These are phyloP conservation scores for Riptortus pedestris DNA, from an alignment of 1,140 invertebrate genomes.

Conservation along the genomic window DNA sequence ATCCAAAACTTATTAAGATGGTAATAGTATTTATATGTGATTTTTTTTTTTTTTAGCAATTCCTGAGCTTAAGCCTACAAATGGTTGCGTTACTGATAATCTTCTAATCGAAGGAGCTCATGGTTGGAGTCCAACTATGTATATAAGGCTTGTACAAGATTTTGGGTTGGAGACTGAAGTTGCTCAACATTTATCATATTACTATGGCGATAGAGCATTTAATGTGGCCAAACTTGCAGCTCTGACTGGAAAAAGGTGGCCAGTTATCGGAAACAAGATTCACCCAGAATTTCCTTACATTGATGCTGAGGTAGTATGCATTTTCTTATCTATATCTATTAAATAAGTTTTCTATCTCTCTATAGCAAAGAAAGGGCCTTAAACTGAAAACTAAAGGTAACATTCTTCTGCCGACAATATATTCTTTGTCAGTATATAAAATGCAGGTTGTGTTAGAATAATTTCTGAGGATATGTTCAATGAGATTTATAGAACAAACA, in stretches of 20 bases:
- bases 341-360: too few species aligned
- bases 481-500: too few species aligned
- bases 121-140: conserved; percentile 94
- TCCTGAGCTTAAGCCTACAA: conserved; percentile 56
- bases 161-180: conserved; percentile 83
- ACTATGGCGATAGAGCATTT: conserved; percentile 96
- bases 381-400: too few species aligned
- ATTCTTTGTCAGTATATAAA: too few species aligned
- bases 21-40: too few species aligned
- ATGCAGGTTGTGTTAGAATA: too few species aligned
- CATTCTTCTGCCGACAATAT: too few species aligned
- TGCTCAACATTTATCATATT: conserved; percentile 89
- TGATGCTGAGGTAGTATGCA: conserved; percentile 82
- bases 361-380: too few species aligned
- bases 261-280: conserved; percentile 88
- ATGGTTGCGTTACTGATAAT: conserved; percentile 71
- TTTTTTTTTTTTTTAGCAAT: conserved; percentile 17
- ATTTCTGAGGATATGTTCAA: too few species aligned
- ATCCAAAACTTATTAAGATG: too few species aligned
- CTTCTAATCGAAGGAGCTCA: conserved; percentile 90
- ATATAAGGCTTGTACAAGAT: conserved; percentile 90
- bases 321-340: background rate
- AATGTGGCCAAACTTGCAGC: conserved; percentile 92
- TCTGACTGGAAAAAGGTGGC: conserved; percentile 92
- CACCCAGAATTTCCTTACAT: conserved; percentile 98